Percentiles rank a stretch among this genome's conserved stretches.
These are phyloP conservation scores for Lanius collurio DNA, from an alignment of 2,113 vertebrate genomes.

Conservation along the genomic window DNA sequence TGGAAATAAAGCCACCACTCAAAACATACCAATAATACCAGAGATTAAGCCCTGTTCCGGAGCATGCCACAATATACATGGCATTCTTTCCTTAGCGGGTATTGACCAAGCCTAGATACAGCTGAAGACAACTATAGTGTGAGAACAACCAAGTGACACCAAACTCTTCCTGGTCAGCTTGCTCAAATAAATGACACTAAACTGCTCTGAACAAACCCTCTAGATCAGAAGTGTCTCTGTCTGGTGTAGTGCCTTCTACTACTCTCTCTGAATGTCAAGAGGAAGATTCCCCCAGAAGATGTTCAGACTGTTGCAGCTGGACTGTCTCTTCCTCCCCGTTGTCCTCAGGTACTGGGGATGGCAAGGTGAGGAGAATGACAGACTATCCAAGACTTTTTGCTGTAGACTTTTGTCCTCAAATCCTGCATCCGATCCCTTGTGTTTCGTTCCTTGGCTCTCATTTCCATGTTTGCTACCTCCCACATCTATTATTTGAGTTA, in stretches of 20 bases:
- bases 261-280: not conserved
- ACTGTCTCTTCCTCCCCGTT: not conserved
- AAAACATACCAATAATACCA: not conserved
- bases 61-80: not conserved
- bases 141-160: not conserved
- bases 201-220: not conserved
- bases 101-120: not conserved
- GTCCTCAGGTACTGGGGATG: not conserved
- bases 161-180: not conserved
- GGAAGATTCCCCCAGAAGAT: not conserved
- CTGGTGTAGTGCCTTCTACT: not conserved
- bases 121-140: not conserved
- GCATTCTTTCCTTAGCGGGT: not conserved
- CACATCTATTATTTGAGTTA: not conserved
- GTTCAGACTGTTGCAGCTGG: not conserved
- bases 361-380: not conserved
- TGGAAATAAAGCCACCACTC: not conserved
- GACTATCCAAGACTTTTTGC: not conserved
- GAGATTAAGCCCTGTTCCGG: not conserved
- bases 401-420: not conserved
- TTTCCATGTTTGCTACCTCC: not conserved
- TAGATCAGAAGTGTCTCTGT: not conserved
- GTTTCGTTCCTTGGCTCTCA: not conserved
- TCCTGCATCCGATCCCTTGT: rapidly evolving
- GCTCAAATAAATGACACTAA: not conserved